Percentiles rank a stretch among this genome's conserved stretches.
Conservation (phyloP, 2,888 invertebrate species). For the Campaea margaritaria region DNA sequence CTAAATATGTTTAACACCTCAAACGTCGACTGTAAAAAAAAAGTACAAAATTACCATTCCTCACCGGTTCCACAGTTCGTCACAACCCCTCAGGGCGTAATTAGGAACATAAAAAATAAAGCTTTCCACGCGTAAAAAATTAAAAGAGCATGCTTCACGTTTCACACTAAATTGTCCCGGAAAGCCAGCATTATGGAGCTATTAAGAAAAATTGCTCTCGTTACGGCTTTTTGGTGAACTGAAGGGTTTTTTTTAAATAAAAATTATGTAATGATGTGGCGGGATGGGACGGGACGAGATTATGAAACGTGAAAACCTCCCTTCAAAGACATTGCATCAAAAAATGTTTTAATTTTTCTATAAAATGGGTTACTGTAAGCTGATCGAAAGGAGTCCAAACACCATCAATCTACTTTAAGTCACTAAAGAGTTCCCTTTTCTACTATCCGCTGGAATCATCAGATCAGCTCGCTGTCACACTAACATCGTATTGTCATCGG, state of each 20-base stretch:
- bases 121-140: conserved; percentile 62
- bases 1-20: conserved; percentile 14
- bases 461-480: no score
- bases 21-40: neutral
- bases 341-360: no score
- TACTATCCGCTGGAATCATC: no score
- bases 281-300: no score
- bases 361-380: no score
- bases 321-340: no score
- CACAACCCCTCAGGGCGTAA: conserved; percentile 62
- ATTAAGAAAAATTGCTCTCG: conserved; percentile 66
- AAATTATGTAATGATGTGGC: neutral
- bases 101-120: conserved; percentile 75
- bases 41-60: conserved; percentile 33
- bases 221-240: conserved; percentile 16
- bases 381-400: no score
- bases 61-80: conserved; percentile 19
- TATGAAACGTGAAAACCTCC: no score
- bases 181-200: conserved; percentile 61
- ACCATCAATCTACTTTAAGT: no score
- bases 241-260: neutral
- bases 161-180: conserved; percentile 65
- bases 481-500: no score
- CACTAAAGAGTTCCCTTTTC: no score
- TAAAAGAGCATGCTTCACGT: conserved; percentile 68